Evolutionary conservation across 2,113 vertebrate genomes (phyloP), one percentile per base, ranked within the genome.

Genomic region (Potamarius usumacintae): DNA sequence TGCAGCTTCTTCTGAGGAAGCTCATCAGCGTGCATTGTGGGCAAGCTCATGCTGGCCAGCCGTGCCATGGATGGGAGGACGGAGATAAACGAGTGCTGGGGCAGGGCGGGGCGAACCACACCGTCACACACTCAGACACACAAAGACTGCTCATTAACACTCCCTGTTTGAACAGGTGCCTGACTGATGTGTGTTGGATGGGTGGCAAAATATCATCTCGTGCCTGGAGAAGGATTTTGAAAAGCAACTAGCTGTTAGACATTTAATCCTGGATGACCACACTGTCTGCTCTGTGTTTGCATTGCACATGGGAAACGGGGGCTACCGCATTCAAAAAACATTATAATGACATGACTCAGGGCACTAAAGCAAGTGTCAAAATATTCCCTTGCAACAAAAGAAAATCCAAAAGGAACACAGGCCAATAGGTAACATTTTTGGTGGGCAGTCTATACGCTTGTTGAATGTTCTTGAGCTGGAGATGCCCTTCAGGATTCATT

Each of bases 91-190:
- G 88, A 90, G 89, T 1, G 27, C 81, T 71, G 71, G 58, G 84
- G 76, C 87, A 85, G 90, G 89, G 79, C 88, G 85, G 90, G 89
- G 86, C 86, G 50, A 86, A 88, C 81, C 80, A 85, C 79, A 80
- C 82, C 58, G 34, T 86, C 84, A 89, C 85, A 83, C 79, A 89
- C 83, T 87, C 72, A 89, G 84, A 86, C 83, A 92, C 91, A 92
- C 91, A 92, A 91, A 91, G 83, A 90, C 74, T 63, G 86, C 89
- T 94, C 92, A 93, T 94, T 94, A 93, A 92, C 90, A 89, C 91
- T 93, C 86, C 82, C 84, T 94, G 92, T 95, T 95, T 95, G 92
- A 94, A 95, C 93, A 95, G 94, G 92, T 94, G 95, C 92, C 89
- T 93, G 90, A 50, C 85, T 91, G 88, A 92, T 74, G 74, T 72